These are phyloP conservation scores for Platorchestia sp. DNA, from an alignment of 1,140 invertebrate species.

Conservation along the genomic window DNA sequence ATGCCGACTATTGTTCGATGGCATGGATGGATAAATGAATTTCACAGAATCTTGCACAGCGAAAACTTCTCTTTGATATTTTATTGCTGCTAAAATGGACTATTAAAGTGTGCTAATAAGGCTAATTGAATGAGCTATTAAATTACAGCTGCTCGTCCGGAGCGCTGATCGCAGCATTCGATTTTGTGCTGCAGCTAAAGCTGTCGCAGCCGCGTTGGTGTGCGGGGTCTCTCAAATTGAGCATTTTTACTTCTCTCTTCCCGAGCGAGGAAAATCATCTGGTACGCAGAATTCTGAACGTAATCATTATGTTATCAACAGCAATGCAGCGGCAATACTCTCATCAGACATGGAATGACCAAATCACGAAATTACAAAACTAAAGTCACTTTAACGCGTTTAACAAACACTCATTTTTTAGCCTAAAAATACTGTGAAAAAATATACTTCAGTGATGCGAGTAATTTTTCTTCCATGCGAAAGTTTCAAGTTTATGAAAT, in stretches of 20 bases:
- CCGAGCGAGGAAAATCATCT: neutral
- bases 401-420: no score
- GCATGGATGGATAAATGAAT: neutral
- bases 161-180: slow-evolving; percentile 10
- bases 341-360: neutral
- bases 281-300: neutral
- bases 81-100: neutral
- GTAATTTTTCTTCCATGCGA: no score
- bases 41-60: neutral
- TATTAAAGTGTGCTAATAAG: slow-evolving; percentile 34
- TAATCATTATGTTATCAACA: neutral
- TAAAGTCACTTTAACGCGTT: no score
- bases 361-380: no score
- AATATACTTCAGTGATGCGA: no score
- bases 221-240: neutral
- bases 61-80: neutral
- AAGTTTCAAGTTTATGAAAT: no score
- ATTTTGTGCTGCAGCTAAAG: neutral
- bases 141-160: neutral
- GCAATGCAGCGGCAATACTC: neutral
- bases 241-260: neutral
- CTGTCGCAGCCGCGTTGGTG: neutral
- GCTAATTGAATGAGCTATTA: slow-evolving; percentile 40
- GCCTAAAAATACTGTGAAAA: no score
- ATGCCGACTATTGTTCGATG: neutral